Conservation (phyloP, 2,888 invertebrate species). For the Drosophila lutescens region DNA sequence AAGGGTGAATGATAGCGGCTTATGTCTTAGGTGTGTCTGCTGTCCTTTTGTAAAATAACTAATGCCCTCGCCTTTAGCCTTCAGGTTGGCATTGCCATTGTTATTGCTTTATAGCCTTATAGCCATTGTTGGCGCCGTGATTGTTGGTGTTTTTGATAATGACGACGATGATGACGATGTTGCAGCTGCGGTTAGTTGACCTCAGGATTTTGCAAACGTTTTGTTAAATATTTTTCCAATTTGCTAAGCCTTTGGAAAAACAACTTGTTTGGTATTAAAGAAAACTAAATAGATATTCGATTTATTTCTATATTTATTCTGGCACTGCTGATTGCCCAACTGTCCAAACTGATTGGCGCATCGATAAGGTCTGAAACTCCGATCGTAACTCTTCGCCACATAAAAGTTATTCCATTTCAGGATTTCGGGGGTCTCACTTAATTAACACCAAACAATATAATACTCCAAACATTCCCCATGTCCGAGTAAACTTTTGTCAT, state of each 20-base stretch:
- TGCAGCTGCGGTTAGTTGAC: conserved; percentile 7
- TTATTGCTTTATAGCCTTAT: not conserved
- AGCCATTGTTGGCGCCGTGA: not conserved
- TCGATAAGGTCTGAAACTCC: conserved; percentile 9
- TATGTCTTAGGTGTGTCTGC: conserved; percentile 78
- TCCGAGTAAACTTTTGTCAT: conserved; percentile 71
- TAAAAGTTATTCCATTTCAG: conserved; percentile 25
- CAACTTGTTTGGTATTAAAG: too few species aligned
- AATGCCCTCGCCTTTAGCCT: conserved; percentile 17
- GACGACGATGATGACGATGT: not conserved
- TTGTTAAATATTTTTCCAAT: not conserved
- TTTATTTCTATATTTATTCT: too few species aligned
- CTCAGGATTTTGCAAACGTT: not conserved
- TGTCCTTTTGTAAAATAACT: conserved; percentile 67
- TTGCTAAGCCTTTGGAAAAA: not conserved
- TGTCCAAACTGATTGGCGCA: conserved; percentile 4
- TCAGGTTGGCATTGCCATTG: conserved; percentile 5
- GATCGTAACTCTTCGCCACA: conserved; percentile 8
- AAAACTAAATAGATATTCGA: too few species aligned
- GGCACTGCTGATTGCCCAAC: not conserved
- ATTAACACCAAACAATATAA: conserved; percentile 44
- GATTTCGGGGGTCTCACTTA: conserved; percentile 21
- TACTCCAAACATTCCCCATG: conserved; percentile 37
- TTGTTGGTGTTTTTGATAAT: conserved; percentile 9
- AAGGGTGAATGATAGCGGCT: conserved; percentile 80